Evolutionary conservation across 35 echinoderm and acorn worm genomes (phyloP).

Genomic region (Lytechinus variegatus): DNA sequence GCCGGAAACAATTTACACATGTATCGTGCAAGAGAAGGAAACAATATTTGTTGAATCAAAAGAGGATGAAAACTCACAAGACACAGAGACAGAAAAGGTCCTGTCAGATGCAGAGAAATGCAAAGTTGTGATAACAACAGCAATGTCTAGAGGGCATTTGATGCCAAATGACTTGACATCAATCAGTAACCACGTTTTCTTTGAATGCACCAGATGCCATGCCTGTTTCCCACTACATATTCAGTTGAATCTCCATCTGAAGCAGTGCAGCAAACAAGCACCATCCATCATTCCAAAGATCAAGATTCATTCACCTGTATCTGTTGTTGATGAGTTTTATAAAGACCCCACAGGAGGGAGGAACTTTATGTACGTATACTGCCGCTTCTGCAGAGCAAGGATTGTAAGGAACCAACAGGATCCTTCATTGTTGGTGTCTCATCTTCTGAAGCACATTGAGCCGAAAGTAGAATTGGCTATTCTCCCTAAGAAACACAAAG

Average conservation of each 20-base stretch:
- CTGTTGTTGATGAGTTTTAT: slow-evolving; percentile 26
- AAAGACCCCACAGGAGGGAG: neutral
- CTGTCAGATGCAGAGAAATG: neutral
- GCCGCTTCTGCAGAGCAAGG: neutral
- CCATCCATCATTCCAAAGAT: neutral
- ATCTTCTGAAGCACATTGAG: slow-evolving; percentile 54
- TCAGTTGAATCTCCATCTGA: slow-evolving; percentile 21
- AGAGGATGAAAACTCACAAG: neutral
- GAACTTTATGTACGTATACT: neutral
- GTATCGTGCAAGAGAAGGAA: neutral
- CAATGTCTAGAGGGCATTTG: neutral
- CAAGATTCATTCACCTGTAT: neutral
- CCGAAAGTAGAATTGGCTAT: slow-evolving; percentile 35
- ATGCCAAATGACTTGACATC: neutral
- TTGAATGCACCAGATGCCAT: slow-evolving; percentile 41
- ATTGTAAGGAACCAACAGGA: neutral
- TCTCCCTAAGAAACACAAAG: slow-evolving; percentile 39
- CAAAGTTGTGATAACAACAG: slow-evolving; percentile 15
- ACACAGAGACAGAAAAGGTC: neutral
- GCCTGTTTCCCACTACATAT: slow-evolving; percentile 17
- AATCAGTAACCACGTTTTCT: neutral
- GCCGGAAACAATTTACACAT: neutral
- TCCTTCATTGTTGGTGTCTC: neutral
- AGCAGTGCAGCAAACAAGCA: neutral
- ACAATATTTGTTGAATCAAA: slow-evolving; percentile 30